These are phyloP conservation scores for Nothocercus nigrocapillus DNA, from an alignment of 2,113 vertebrate species.

Conservation along the genomic window DNA sequence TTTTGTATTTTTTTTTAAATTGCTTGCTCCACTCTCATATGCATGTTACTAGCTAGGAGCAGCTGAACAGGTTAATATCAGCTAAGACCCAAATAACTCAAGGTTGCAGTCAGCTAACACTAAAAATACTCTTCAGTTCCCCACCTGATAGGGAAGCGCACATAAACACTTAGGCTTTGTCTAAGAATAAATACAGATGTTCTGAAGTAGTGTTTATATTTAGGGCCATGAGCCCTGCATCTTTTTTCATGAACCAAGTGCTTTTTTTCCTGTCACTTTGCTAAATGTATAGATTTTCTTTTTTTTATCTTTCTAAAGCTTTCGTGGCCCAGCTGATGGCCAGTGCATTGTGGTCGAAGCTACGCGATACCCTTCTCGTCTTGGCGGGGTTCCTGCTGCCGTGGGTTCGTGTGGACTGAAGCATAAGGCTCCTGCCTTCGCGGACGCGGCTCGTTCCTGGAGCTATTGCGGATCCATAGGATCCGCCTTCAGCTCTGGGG, in stretches of 20 bases:
- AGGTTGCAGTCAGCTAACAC: not conserved
- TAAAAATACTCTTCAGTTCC: not conserved
- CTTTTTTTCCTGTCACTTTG: not conserved
- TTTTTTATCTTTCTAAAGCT: not conserved
- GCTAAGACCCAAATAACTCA: not conserved
- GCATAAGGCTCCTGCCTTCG: not conserved
- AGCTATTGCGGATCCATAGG: not conserved
- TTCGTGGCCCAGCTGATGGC: not conserved
- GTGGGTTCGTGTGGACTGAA: not conserved
- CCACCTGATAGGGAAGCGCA: not conserved
- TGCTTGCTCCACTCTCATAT: not conserved
- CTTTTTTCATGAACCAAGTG: not conserved
- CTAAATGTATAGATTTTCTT: not conserved
- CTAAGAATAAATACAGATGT: slow-evolving; percentile 41
- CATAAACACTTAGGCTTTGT: not conserved
- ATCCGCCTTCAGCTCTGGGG: not conserved
- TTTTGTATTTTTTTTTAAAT: not conserved
- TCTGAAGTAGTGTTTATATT: slow-evolving; percentile 13
- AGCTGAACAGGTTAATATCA: not conserved
- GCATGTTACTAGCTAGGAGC: not conserved
- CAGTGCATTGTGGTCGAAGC: not conserved
- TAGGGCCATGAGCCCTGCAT: not conserved
- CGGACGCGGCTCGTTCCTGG: not conserved
- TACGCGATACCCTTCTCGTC: not conserved
- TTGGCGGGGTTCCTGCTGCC: not conserved